Evolutionary conservation across 2,113 vertebrate species (phyloP).

Genomic region (Lamprologus callipterus): DNA sequence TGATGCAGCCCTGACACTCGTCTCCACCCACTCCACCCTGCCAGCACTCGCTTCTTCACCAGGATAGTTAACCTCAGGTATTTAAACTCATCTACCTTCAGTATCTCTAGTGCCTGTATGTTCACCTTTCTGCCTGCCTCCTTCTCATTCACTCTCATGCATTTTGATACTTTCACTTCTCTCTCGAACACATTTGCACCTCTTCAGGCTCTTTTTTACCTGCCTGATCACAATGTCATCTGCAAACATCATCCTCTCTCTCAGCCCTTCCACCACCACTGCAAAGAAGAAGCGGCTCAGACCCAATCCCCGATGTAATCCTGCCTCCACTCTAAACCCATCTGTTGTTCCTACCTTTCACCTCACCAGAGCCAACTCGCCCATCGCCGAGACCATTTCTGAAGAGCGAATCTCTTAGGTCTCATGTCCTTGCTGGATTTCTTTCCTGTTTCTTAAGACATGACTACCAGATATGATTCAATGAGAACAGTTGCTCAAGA

Average conservation of each 20-base stretch:
- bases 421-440: background rate
- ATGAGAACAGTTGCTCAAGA: rapidly evolving
- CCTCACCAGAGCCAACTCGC: rapidly evolving
- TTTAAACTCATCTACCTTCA: background rate
- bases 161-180: background rate
- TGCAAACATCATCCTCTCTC: background rate
- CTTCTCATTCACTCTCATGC: background rate
- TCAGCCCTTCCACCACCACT: background rate
- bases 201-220: background rate
- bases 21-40: background rate
- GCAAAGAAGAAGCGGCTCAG: background rate
- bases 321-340: background rate
- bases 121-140: background rate
- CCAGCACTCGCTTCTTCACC: background rate
- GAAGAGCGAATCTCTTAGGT: background rate
- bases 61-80: background rate
- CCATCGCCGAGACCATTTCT: background rate
- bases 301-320: background rate
- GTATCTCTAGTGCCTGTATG: rapidly evolving
- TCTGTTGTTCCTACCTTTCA: background rate
- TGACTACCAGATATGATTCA: background rate
- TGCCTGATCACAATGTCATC: background rate
- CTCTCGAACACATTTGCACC: background rate
- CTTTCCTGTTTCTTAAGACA: background rate
- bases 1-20: background rate